Conservation (phyloP, 2,797 vertebrate species). For the Hypotaenidia philippensis region DNA sequence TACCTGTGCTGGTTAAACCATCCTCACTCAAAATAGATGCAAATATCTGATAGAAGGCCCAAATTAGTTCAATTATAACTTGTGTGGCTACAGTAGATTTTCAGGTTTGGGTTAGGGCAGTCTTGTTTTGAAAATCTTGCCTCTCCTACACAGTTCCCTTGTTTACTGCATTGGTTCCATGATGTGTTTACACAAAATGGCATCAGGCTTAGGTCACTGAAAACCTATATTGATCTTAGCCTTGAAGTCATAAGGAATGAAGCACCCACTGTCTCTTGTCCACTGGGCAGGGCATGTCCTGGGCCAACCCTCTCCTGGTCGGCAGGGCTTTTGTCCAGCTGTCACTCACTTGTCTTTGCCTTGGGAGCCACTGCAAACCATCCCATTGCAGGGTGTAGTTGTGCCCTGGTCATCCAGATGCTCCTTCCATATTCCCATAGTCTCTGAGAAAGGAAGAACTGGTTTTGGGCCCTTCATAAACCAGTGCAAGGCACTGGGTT, state of each 20-base stretch:
- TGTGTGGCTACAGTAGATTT: not conserved
- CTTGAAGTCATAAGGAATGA: rapidly evolving
- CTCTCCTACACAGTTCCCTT: not conserved
- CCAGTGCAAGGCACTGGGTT: not conserved
- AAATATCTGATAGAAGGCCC: rapidly evolving
- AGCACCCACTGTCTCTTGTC: not conserved
- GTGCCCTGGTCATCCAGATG: not conserved
- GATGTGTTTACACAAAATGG: rapidly evolving
- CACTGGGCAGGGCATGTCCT: not conserved
- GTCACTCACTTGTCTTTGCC: not conserved
- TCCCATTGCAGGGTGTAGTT: rapidly evolving
- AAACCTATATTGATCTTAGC: rapidly evolving
- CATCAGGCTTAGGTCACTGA: rapidly evolving
- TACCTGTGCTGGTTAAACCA: not conserved
- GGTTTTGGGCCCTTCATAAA: not conserved
- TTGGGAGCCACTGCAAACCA: not conserved
- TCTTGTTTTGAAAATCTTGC: not conserved
- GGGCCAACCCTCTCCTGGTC: not conserved
- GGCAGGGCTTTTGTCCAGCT: not conserved
- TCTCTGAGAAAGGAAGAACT: not conserved
- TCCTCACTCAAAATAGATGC: not conserved
- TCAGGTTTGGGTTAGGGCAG: not conserved
- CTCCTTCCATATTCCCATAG: not conserved
- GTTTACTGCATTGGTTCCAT: rapidly evolving
- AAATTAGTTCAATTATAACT: not conserved